phyloP scores from a whole-genome alignment of 2,888 invertebrate species.

The Drosophila heteroneura region DNA sequence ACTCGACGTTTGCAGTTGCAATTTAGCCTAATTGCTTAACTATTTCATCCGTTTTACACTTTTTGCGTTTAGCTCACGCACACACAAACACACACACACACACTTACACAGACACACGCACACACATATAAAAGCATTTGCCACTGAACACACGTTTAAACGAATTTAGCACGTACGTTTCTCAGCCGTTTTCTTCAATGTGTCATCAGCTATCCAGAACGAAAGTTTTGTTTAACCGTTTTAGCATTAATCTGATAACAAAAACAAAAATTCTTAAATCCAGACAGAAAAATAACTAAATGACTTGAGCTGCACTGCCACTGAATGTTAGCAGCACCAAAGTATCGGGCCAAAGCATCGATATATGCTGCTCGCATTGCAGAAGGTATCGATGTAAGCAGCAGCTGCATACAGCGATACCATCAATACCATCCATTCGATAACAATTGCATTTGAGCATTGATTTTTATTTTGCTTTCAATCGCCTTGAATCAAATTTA shows the following conservation, averaged over 20 bases:
- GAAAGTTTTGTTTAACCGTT: slow-evolving; percentile 31
- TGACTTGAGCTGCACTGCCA: slow-evolving; percentile 63
- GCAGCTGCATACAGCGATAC: neutral
- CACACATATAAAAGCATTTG: slow-evolving; percentile 48
- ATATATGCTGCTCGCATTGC: slow-evolving; percentile 17
- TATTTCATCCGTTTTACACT: slow-evolving; percentile 71
- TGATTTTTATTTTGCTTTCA: slow-evolving; percentile 8
- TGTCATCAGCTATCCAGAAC: slow-evolving; percentile 35
- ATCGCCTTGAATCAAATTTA: neutral
- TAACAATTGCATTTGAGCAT: neutral
- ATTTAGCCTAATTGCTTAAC: slow-evolving; percentile 58
- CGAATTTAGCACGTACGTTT: slow-evolving; percentile 72
- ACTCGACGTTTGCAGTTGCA: slow-evolving; percentile 29
- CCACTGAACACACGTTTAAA: slow-evolving; percentile 63
- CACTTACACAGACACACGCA: slow-evolving; percentile 18
- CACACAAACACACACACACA: slow-evolving; percentile 48
- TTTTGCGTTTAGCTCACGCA: slow-evolving; percentile 76
- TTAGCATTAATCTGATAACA: slow-evolving; percentile 47
- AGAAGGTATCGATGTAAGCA: slow-evolving; percentile 21
- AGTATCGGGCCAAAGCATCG: slow-evolving; percentile 49
- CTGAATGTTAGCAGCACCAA: slow-evolving; percentile 48
- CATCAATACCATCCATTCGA: slow-evolving; percentile 4
- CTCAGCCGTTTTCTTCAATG: slow-evolving; percentile 48
- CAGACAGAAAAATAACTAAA: slow-evolving; percentile 65
- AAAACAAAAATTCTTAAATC: slow-evolving; percentile 63